Percentiles rank a stretch among this genome's conserved stretches.
phyloP scores from a whole-genome alignment of 2,113 vertebrate genomes.

The Ceyx melanurus region DNA sequence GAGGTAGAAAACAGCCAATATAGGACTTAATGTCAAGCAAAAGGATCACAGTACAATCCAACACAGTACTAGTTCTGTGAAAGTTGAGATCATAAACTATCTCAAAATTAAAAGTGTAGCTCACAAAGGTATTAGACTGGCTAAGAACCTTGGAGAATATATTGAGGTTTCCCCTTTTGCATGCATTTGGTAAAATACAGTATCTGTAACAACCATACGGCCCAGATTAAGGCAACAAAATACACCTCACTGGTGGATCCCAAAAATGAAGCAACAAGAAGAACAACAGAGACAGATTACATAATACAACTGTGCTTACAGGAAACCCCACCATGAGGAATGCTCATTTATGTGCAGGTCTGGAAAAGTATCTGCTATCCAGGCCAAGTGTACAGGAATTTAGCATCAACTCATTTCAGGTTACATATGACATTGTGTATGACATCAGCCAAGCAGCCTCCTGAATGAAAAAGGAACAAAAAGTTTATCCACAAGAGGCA shows the following conservation, averaged over 20 bases:
- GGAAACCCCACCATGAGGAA: neutral
- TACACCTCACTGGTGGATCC: neutral
- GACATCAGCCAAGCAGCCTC: neutral
- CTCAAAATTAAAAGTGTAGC: neutral
- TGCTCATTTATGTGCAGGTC: neutral
- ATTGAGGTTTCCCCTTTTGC: neutral
- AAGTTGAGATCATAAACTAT: neutral
- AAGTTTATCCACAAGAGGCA: neutral
- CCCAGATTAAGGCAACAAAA: neutral
- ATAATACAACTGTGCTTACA: neutral
- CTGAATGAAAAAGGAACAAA: neutral
- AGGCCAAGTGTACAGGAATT: neutral
- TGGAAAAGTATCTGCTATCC: neutral
- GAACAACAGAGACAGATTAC: neutral
- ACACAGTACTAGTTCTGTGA: neutral
- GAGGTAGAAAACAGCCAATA: neutral
- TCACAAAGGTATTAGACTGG: neutral
- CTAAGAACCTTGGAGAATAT: neutral
- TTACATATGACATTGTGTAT: neutral
- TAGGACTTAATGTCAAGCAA: neutral
- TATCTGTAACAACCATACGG: neutral
- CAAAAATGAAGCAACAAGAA: neutral
- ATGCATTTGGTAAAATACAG: neutral
- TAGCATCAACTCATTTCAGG: neutral
- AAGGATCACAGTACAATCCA: neutral